Conservation (phyloP, 2,113 vertebrate genomes). For the Cercocebus atys region DNA sequence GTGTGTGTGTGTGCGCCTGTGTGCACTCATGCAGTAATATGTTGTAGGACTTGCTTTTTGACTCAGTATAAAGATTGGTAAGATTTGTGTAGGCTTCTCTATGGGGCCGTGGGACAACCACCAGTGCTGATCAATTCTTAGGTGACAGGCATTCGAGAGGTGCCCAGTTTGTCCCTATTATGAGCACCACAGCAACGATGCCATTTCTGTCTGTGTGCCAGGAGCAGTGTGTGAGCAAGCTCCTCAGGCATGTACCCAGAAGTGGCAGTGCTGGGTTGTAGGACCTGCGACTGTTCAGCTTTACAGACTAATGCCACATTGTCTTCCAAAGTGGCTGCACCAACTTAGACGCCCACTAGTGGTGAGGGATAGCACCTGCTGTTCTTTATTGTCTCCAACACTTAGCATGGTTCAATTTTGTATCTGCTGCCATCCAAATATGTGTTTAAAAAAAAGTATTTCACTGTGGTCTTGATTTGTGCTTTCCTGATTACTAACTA, state of each 20-base stretch:
- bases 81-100: not conserved
- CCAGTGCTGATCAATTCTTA: fast-evolving
- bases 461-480: not conserved
- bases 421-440: too few species aligned
- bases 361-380: fast-evolving
- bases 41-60: not conserved
- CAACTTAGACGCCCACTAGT: fast-evolving
- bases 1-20: fast-evolving
- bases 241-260: not conserved
- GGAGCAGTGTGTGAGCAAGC: fast-evolving
- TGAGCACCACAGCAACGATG: too few species aligned
- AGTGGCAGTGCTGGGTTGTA: fast-evolving
- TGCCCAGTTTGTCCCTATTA: fast-evolving
- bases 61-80: not conserved
- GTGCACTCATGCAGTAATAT: fast-evolving
- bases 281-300: fast-evolving
- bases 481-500: not conserved
- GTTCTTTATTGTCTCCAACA: not conserved
- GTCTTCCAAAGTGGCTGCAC: not conserved
- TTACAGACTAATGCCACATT: not conserved
- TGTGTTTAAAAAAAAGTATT: not conserved
- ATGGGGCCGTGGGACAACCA: fast-evolving
- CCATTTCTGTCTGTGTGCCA: fast-evolving
- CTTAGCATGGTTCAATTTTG: not conserved
- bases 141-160: fast-evolving